Base-by-base conservation (phyloP, 2,888 invertebrate genomes). In the Sabatieria punctata region DNA sequence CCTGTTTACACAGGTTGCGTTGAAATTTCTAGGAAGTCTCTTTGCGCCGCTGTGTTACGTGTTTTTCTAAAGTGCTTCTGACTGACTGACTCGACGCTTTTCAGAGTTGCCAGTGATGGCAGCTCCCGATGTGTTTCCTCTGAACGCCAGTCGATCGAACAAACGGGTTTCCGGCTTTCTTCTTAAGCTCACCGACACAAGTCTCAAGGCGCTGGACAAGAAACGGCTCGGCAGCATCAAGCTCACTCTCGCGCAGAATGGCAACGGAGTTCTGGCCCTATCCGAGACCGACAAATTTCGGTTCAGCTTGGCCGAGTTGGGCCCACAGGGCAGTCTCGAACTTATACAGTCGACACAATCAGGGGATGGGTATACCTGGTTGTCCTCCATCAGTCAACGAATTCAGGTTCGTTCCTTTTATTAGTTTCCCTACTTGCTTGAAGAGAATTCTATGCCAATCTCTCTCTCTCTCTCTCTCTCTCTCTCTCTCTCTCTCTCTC, bases 111-210 rank as follows among this genome's bases (percentile, higher is more conserved):
- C n/a, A n/a, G n/a, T n/a, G n/a, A 30, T 30, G 30, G 30, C 38
- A 18, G 38, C 18, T 8, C 18, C 18, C 11, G n/a, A 38, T 8
- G 38, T 38, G 38, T 8, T 13, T n/a, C 11, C 8, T n/a, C 6
- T 18, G 38, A 8, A 38, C 11, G n/a, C 6, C 18, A 38, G 21
- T 8, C 6, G 38, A 38, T 6, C 6, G 6, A 38, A 38, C 11
- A 18, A n/a, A 38, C 11, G 38, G 18, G n/a, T 38, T 8, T 13
- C 11, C 38, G 38, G 11, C 6, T 38, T 38, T 18, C 18, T 38
- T 8, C 11, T 38, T n/a, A 15, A 18, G 22, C 22, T 43, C n/a
- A 43, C 43, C 21, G 43, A 43, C 24, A n/a, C 43, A 4, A 36
- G 43, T 36, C 36, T 11, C 4, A 22, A n/a, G 22, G 22, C 35